phyloP scores from a whole-genome alignment of 1,140 invertebrate genomes.

The Scaptomyza montana region DNA sequence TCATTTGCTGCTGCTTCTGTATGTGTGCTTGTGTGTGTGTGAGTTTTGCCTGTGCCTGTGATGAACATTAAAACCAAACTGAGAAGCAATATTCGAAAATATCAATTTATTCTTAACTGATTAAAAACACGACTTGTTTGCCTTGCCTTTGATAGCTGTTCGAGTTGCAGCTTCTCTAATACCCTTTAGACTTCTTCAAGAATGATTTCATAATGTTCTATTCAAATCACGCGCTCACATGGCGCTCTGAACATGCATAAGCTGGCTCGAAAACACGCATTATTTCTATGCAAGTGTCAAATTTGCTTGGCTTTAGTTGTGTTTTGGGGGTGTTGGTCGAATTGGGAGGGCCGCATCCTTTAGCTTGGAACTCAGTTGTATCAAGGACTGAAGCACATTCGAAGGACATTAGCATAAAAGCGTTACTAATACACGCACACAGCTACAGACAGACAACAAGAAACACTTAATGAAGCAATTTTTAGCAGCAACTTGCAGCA shows the following conservation, averaged over 20 bases:
- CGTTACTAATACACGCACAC: slow-evolving; percentile 66
- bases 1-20: slow-evolving; percentile 36
- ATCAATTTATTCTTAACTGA: no score
- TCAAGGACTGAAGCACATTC: slow-evolving; percentile 29
- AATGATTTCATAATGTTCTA: no score
- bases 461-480: slow-evolving; percentile 82
- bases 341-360: slow-evolving; percentile 1
- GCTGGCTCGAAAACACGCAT: slow-evolving; percentile 49
- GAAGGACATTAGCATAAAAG: slow-evolving; percentile 81
- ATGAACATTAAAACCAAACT: background rate
- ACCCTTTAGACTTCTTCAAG: no score
- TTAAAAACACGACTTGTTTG: no score
- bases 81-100: background rate
- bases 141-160: no score
- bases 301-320: slow-evolving; percentile 33
- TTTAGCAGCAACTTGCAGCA: slow-evolving; percentile 55
- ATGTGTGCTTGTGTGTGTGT: background rate
- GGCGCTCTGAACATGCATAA: slow-evolving; percentile 41
- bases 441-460: slow-evolving; percentile 66
- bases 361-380: no score
- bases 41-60: background rate
- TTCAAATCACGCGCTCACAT: slow-evolving; percentile 27
- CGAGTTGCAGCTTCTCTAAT: no score
- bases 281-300: slow-evolving; percentile 38
- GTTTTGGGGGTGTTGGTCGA: no score